Base-by-base conservation (phyloP, 1,140 invertebrate species). In the Bombyx mandarina region DNA sequence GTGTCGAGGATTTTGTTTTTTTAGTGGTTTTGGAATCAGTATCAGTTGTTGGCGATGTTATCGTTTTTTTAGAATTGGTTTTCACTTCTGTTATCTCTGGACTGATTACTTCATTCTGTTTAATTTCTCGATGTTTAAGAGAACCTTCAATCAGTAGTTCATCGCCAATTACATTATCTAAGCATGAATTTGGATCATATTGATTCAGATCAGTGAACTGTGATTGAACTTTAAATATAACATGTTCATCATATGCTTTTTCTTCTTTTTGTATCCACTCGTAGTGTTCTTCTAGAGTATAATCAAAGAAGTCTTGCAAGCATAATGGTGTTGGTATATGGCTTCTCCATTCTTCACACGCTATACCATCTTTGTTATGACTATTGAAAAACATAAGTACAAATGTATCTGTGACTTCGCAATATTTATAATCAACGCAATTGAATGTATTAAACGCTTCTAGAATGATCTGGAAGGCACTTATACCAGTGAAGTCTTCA, bases 221-320 rank as follows among this genome's bases (percentile, higher is more conserved):
- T 10, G 78, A 77, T 57, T 73, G 63, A 35, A 66, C 63, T 60
- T 67, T 77, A 7, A 68, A 35, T 18, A 65, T 8, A 45, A 70
- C 58, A 46, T 63, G 63, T 62, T 79, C 67, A 54, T 81, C 70
- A 65, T 88, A 85, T 26, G 76, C 63, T 64, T 74, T 77, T 69
- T 88, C 86, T 69, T 86, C 76, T 18, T 77, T 67, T 65, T 86
- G 66, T 42, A 90, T 81, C 89, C 89, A 90, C 10, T 86, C 82
- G 52, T 71, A 76, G 49, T 89, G 75, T 55, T 90, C 88, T 45
- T 87, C 73, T 44, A 85, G 65, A 35, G 90, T 82, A 69, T 89
- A 90, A 56, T 90, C 83, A 69, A 86, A 88, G 77, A 90, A 90
- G 63, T 91, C 89, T 68, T 86, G 77, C 18, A 90, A 68, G 56